Base-by-base conservation (phyloP, 2,113 vertebrate genomes). In the Macaca nemestrina region DNA sequence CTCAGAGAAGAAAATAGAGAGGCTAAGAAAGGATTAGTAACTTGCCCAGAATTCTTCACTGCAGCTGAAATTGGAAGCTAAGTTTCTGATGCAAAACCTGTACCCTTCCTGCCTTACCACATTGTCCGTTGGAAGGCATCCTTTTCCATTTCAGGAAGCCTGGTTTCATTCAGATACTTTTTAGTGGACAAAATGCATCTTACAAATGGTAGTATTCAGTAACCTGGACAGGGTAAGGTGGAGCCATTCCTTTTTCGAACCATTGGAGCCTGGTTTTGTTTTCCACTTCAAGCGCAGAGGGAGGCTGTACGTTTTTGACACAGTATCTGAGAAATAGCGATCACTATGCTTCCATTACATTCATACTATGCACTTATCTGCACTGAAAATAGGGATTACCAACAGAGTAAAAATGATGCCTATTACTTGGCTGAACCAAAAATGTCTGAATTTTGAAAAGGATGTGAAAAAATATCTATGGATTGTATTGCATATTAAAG, bases 381-480 rank as follows among this genome's bases (percentile, higher is more conserved):
- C 67, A 67, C 75, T 90, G 32, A 70, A 87, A 94, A 76, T 35
- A 86, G 43, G 84, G 32, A 67, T 90, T 76, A 72, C 48, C 75
- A 90, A 57, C 75, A 81, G 90, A 55, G 23, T 30, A 72, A 87
- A 93, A 95, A 50, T 78, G 27, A 96, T 78, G 68, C 61, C 75
- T 89, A 8, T 75, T 68, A 48, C 87, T 95, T 92, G 45, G n/a
- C 75, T 80, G 48, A 85, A 95, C 17, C 16, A 48, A 40, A 96
- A 82, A n/a, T 40, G 30, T 43, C 45, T 88, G 50, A 73, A 32
- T 70, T 96, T 88, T 93, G 52, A n/a, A 87, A 95, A 93, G 30
- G 48, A 75, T 86, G 35, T 50, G 90, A 32, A 87, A 97, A 78
- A 88, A 92, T 57, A 84, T 9, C 20, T 83, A 25, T 76, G 73